Conservation (phyloP, 23 tunicate genomes). For the Diplosoma virens region DNA sequence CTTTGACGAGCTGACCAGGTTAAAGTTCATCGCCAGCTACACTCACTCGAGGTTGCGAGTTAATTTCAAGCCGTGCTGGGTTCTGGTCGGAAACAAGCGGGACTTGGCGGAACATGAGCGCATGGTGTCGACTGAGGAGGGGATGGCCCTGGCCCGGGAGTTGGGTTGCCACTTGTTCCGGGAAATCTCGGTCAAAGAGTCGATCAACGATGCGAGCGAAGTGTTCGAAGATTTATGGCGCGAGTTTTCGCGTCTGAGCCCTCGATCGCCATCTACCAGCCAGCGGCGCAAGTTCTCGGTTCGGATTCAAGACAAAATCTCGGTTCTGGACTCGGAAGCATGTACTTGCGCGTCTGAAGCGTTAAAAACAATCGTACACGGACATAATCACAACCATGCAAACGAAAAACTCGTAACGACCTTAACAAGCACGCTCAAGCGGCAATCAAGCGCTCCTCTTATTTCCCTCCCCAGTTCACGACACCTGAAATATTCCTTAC, state of each 20-base stretch:
- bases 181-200: slow-evolving; percentile 83
- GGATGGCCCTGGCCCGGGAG: slow-evolving; percentile 66
- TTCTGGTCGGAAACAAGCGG: slow-evolving; percentile 63
- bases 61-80: slow-evolving; percentile 61
- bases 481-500: not conserved
- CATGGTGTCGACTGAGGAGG: slow-evolving; percentile 62
- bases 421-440: slow-evolving; percentile 30
- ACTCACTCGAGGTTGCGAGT: slow-evolving; percentile 47
- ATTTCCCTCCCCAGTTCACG: not conserved
- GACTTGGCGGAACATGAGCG: slow-evolving; percentile 68
- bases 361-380: not conserved
- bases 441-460: slow-evolving; percentile 27
- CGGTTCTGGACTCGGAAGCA: slow-evolving; percentile 54
- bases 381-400: not conserved
- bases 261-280: slow-evolving; percentile 78
- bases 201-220: slow-evolving; percentile 54
- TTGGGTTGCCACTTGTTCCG: slow-evolving; percentile 75
- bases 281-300: slow-evolving; percentile 50
- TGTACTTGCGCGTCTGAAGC: slow-evolving; percentile 57
- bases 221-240: slow-evolving; percentile 74
- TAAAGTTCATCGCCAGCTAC: slow-evolving; percentile 76
- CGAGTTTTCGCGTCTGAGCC: slow-evolving; percentile 55
- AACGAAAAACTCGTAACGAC: slow-evolving; percentile 37
- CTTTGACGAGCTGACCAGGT: slow-evolving; percentile 71
- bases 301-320: slow-evolving; percentile 65